These are phyloP conservation scores for Mungos mungo DNA, from an alignment of 2,113 vertebrate species.

Conservation along the genomic window DNA sequence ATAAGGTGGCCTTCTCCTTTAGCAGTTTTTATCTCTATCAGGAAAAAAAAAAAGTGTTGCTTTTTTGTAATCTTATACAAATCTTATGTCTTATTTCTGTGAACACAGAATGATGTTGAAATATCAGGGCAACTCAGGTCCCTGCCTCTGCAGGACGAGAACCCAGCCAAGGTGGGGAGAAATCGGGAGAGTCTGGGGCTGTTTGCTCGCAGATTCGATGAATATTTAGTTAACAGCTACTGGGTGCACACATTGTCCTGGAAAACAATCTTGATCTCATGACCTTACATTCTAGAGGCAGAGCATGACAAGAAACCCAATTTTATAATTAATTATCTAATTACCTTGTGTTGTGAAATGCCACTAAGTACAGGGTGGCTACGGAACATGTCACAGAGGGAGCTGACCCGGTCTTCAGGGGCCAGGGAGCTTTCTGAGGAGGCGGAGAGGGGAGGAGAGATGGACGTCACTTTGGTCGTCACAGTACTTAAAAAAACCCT, in stretches of 20 bases:
- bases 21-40: background rate
- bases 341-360: background rate
- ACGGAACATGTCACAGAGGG: fast-evolving
- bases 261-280: fast-evolving
- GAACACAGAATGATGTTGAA: background rate
- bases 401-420: fast-evolving
- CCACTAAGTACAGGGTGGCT: background rate
- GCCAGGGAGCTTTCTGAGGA: background rate
- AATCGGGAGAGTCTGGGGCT: background rate
- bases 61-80: background rate
- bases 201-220: fast-evolving
- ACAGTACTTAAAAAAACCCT: background rate
- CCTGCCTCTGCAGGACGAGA: fast-evolving
- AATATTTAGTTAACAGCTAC: background rate
- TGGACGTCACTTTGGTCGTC: background rate
- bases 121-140: no score
- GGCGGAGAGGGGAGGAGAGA: background rate
- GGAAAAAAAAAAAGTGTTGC: background rate
- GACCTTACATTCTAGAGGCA: background rate
- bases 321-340: no score
- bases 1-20: no score
- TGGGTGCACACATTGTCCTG: fast-evolving
- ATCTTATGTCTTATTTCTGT: background rate
- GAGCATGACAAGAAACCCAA: background rate
- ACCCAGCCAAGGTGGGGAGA: background rate